Base-by-base conservation (phyloP, 2,888 invertebrate species). In the Odontomyia ornata region DNA sequence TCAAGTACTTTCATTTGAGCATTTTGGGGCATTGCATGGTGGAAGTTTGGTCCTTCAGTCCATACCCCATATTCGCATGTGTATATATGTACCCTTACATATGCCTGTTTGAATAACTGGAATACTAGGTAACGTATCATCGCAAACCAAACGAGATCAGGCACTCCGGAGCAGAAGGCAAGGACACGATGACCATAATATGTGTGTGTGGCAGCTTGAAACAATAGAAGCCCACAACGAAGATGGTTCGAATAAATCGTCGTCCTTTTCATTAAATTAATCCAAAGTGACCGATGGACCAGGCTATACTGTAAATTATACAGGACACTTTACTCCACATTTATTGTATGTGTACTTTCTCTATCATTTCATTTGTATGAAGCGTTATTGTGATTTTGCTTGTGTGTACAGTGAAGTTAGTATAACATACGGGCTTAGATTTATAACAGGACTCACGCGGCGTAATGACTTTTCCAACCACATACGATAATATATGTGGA, bases 221-320 rank as follows among this genome's bases (percentile, higher is more conserved):
- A 69, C 69, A 69, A 69, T 69, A 69, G 69, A 69, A 69, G 25
- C 43, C 46, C 47, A n/a, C 28, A 43, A 18, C 27, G 36, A 7
- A 9, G 47, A 43, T 36, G 69, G 46, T 69, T 69, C 21, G 47
- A 47, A 69, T 69, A 69, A 69, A 69, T 69, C 69, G 69, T 69
- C 47, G 47, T 69, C 69, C 69, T 47, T 69, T 69, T 69, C 69
- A 69, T 69, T 69, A 69, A 69, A 69, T 69, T 69, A 69, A 69
- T 69, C 69, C 47, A 18, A 47, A 69, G 21, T 69, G 69, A 69
- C 69, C 69, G 69, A 69, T 69, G 25, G 46, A 69, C 23, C 69
- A 18, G 18, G 25, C 47, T 36, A 36, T 69, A 43, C 69, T 46
- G 69, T 69, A 69, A 69, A 47, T 69, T 69, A 69, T 25, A n/a